A percentile compares a stretch with the other conserved stretches of the same genome.
phyloP scores from a whole-genome alignment of 2,113 vertebrate genomes.

The Syrrhaptes paradoxus region DNA sequence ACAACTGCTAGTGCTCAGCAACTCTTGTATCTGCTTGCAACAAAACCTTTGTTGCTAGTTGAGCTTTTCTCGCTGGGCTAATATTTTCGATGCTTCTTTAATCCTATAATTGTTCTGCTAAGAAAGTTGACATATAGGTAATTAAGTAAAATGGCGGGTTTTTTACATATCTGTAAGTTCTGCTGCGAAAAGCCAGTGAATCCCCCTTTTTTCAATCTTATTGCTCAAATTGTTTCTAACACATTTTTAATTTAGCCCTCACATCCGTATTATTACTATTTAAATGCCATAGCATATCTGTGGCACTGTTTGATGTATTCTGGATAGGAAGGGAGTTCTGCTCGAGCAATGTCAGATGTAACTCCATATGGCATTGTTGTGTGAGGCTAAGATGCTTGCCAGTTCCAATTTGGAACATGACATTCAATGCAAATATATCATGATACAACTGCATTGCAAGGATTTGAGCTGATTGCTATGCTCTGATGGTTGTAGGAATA shows the following conservation, averaged over 20 bases:
- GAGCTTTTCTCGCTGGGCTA: not conserved
- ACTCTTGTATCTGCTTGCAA: not conserved
- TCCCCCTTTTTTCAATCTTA: not conserved
- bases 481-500: not conserved
- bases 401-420: conserved; percentile 64
- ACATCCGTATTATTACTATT: conserved; percentile 67
- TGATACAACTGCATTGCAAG: conserved; percentile 2
- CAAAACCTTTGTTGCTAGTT: not conserved
- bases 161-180: conserved; percentile 37
- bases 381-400: conserved; percentile 62
- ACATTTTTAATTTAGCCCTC: conserved; percentile 71
- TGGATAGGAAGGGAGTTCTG: conserved; percentile 66
- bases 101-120: not conserved
- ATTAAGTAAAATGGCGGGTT: not conserved
- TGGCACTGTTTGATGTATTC: conserved; percentile 70
- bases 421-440: conserved; percentile 57
- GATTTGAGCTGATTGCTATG: conserved; percentile 7
- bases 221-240: conserved; percentile 55
- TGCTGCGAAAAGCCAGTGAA: conserved; percentile 40
- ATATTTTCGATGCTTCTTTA: not conserved
- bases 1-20: not conserved
- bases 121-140: not conserved
- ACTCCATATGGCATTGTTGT: conserved; percentile 75
- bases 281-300: conserved; percentile 76
- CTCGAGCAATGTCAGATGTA: conserved; percentile 70